Percentiles rank a stretch among this genome's conserved stretches.
These are phyloP conservation scores for Agelastica alni DNA, from an alignment of 2,888 invertebrate species.

Conservation along the genomic window DNA sequence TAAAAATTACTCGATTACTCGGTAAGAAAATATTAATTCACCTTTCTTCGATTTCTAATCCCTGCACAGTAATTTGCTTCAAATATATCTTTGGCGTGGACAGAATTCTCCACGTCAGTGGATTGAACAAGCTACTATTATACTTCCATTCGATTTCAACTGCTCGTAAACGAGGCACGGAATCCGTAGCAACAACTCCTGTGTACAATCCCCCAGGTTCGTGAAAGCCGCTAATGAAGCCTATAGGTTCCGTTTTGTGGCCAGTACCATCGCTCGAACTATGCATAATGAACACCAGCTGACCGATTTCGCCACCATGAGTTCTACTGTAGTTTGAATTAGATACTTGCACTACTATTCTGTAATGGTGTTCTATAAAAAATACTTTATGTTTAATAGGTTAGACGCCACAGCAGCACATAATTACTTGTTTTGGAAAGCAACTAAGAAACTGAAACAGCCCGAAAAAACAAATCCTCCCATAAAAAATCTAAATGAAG, in stretches of 20 bases:
- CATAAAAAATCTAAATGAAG: no score
- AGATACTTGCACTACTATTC: constrained; percentile 74
- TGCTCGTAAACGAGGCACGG: constrained; percentile 68
- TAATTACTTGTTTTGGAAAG: no score
- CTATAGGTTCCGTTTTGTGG: constrained; percentile 44
- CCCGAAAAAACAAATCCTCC: no score
- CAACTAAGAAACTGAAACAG: no score
- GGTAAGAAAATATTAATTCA: no score
- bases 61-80: constrained; percentile 71
- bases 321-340: constrained; percentile 69
- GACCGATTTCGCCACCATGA: constrained; percentile 81
- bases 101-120: constrained; percentile 80
- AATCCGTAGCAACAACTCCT: constrained; percentile 68
- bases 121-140: constrained; percentile 76
- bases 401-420: no score
- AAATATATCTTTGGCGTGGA: constrained; percentile 75
- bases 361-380: constrained; percentile 76
- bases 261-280: constrained; percentile 61
- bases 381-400: no score
- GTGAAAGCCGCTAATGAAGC: constrained; percentile 60
- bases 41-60: constrained; percentile 72
- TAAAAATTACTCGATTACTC: no score
- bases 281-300: constrained; percentile 68
- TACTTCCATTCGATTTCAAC: constrained; percentile 80
- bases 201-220: constrained; percentile 74